A percentile compares a stretch with the other conserved stretches of the same genome.
Conservation (phyloP, 2,888 invertebrate species). For the Colostygia pectinataria region DNA sequence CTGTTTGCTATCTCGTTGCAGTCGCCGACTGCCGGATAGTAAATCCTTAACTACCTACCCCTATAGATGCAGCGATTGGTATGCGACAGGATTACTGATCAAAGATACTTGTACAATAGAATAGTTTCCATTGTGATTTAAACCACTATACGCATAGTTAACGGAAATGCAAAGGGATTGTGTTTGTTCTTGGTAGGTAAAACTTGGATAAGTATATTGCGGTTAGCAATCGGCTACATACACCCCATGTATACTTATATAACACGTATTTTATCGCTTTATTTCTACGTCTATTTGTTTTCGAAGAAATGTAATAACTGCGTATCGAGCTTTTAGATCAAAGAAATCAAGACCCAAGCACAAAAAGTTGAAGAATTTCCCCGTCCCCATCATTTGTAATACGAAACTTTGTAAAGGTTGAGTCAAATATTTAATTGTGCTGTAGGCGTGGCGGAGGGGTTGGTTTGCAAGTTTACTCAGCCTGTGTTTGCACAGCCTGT, state of each 20-base stretch:
- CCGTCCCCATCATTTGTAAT: conserved; percentile 19
- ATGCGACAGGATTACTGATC: conserved; percentile 34
- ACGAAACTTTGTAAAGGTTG: conserved; percentile 28
- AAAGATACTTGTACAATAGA: conserved; percentile 25
- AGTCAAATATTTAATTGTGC: conserved; percentile 28
- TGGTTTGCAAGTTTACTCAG: conserved; percentile 57
- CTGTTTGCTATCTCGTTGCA: conserved; percentile 63
- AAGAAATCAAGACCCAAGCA: conserved; percentile 13
- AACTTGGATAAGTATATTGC: background rate
- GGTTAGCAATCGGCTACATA: no score
- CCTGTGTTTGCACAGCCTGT: conserved; percentile 60
- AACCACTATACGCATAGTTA: conserved; percentile 16
- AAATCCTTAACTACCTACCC: conserved; percentile 45
- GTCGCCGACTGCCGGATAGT: conserved; percentile 43
- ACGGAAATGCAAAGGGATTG: conserved; percentile 17
- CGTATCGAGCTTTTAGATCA: conserved; percentile 22
- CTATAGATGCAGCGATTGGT: conserved; percentile 30
- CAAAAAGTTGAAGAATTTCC: conserved; percentile 18
- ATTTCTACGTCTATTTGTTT: conserved; percentile 13
- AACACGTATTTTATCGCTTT: no score
- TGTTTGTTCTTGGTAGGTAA: conserved; percentile 9
- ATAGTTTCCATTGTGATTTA: conserved; percentile 24
- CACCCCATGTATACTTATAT: no score
- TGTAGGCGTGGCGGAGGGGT: conserved; percentile 33
- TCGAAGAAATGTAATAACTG: conserved; percentile 19